These are phyloP conservation scores for Mus minutoides DNA, from an alignment of 2,797 vertebrate species.

Conservation along the genomic window DNA sequence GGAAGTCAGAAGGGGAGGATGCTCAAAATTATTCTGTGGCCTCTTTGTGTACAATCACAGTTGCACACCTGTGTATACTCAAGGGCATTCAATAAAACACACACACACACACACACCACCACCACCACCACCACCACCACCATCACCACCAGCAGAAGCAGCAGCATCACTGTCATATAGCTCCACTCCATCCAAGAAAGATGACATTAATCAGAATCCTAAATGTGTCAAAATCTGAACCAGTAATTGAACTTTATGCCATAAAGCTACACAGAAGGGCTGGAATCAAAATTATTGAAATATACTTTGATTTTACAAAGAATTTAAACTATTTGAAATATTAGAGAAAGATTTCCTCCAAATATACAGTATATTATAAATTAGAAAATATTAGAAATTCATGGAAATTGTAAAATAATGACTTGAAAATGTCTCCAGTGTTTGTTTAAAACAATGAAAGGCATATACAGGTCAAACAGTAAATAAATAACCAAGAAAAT, in stretches of 20 bases:
- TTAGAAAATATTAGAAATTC: neutral
- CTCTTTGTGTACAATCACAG: neutral
- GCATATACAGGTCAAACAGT: neutral
- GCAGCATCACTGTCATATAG: neutral
- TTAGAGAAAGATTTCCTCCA: neutral
- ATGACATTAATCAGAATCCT: neutral
- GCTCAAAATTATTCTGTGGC: neutral
- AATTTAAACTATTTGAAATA: neutral
- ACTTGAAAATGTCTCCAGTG: neutral
- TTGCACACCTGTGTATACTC: neutral
- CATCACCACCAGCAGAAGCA: too few species aligned
- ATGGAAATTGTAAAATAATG: neutral
- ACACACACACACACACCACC: neutral
- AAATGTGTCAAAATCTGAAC: neutral
- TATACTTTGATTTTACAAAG: neutral
- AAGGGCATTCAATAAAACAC: neutral
- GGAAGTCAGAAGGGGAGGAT: neutral
- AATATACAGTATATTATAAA: neutral
- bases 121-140: too few species aligned
- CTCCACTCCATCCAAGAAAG: neutral
- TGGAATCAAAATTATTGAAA: slow-evolving; percentile 43
- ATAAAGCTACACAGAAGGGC: neutral
- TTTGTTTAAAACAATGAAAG: neutral
- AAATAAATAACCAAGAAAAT: neutral
- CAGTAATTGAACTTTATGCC: neutral